Conservation (phyloP, 2,888 invertebrate genomes). For the Stenotaenia linearis region DNA sequence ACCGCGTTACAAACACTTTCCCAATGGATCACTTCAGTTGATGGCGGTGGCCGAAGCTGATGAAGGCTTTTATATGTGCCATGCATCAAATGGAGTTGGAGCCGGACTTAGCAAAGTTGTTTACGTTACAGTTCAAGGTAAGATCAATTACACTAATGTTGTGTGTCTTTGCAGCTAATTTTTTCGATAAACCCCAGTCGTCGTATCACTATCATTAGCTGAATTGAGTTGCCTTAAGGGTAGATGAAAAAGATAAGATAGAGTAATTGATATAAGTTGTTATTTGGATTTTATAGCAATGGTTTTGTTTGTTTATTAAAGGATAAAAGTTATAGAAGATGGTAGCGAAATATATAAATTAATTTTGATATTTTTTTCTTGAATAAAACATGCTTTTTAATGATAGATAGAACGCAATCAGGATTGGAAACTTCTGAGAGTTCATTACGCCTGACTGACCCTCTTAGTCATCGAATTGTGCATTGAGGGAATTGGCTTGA, state of each 20-base stretch:
- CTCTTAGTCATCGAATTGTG: neutral
- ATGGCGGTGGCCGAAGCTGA: slow-evolving; percentile 27
- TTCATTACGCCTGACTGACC: slow-evolving; percentile 1
- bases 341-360: too few species aligned
- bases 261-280: neutral
- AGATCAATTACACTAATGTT: neutral
- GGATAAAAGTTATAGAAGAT: too few species aligned
- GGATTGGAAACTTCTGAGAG: neutral
- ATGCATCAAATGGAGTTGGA: slow-evolving; percentile 45
- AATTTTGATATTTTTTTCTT: neutral
- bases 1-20: slow-evolving; percentile 22
- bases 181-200: neutral
- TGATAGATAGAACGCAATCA: neutral
- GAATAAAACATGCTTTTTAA: neutral
- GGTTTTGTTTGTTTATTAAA: neutral
- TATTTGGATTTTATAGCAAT: neutral
- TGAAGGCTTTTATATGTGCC: slow-evolving; percentile 41
- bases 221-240: neutral
- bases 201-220: neutral
- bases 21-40: slow-evolving; percentile 32
- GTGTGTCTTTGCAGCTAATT: neutral
- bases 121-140: slow-evolving; percentile 45
- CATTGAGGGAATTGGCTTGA: neutral
- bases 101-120: slow-evolving; percentile 46
- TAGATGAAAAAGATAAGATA: neutral